These are phyloP conservation scores for Pocillopora grandis DNA, from an alignment of 92 coral and sea anemone species.

Conservation along the genomic window DNA sequence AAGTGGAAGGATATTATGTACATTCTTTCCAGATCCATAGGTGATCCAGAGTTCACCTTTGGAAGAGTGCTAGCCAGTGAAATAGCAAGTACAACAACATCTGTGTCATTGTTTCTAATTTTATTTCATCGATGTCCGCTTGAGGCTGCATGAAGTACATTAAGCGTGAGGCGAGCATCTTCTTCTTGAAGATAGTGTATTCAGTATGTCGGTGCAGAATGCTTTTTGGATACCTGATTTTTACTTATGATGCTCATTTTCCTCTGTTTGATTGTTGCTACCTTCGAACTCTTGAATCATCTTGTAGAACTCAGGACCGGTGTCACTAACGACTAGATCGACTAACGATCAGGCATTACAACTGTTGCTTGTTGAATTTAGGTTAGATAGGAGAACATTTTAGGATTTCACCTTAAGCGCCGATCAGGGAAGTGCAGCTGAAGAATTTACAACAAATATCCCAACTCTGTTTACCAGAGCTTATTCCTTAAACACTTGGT, in stretches of 20 bases:
- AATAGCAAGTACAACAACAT: too few species aligned
- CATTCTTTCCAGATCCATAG: too few species aligned
- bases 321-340: conserved; percentile 64
- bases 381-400: conserved; percentile 18
- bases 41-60: conserved; percentile 44
- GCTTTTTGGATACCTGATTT: conserved; percentile 44
- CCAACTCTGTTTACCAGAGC: too few species aligned
- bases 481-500: too few species aligned
- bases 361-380: conserved; percentile 52
- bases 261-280: conserved; percentile 16
- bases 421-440: too few species aligned
- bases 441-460: too few species aligned
- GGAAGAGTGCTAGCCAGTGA: neutral
- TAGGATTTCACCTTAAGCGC: too few species aligned
- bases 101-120: neutral
- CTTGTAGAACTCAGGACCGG: conserved; percentile 57
- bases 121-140: conserved; percentile 8
- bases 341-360: neutral
- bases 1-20: too few species aligned
- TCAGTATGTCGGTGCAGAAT: conserved; percentile 56
- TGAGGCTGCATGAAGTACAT: conserved; percentile 32
- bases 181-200: neutral
- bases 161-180: conserved; percentile 27
- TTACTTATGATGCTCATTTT: conserved; percentile 51
- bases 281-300: conserved; percentile 64